Percentiles rank a stretch among this genome's conserved stretches.
phyloP scores from a whole-genome alignment of 2,113 vertebrate species.

The Channa maculata region DNA sequence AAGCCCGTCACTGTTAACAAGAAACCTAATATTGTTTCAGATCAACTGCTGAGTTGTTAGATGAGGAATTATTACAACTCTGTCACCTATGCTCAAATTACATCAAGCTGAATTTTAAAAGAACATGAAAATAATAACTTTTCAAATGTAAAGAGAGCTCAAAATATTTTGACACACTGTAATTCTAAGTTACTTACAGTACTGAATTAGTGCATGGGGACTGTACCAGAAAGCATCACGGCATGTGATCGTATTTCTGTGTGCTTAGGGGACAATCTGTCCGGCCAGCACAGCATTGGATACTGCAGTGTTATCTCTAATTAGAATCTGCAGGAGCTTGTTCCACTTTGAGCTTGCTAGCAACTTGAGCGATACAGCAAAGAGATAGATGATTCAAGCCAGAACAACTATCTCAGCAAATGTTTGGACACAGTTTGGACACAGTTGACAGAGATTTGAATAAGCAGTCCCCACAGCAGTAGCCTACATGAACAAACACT shows the following conservation, averaged over 20 bases:
- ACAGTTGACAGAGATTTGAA: background rate
- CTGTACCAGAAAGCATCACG: too few species aligned
- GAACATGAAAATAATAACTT: too few species aligned
- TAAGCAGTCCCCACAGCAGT: constrained; percentile 4
- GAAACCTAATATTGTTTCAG: too few species aligned
- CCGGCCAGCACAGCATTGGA: background rate
- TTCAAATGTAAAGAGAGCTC: too few species aligned
- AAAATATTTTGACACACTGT: too few species aligned
- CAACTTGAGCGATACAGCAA: background rate
- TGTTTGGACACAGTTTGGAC: background rate
- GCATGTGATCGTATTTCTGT: background rate
- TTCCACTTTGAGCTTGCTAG: background rate
- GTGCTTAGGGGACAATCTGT: background rate
- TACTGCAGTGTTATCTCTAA: background rate
- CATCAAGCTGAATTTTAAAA: too few species aligned
- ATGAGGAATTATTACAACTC: too few species aligned
- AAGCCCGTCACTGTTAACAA: too few species aligned
- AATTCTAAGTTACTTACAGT: too few species aligned
- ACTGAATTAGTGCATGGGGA: background rate
- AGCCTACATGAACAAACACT: background rate
- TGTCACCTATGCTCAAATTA: too few species aligned
- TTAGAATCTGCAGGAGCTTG: constrained; percentile 13
- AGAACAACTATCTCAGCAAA: background rate
- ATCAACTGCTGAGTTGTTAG: too few species aligned
- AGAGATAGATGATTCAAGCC: background rate